Conservation (phyloP, 2,888 invertebrate species). For the Pteria penguin region DNA sequence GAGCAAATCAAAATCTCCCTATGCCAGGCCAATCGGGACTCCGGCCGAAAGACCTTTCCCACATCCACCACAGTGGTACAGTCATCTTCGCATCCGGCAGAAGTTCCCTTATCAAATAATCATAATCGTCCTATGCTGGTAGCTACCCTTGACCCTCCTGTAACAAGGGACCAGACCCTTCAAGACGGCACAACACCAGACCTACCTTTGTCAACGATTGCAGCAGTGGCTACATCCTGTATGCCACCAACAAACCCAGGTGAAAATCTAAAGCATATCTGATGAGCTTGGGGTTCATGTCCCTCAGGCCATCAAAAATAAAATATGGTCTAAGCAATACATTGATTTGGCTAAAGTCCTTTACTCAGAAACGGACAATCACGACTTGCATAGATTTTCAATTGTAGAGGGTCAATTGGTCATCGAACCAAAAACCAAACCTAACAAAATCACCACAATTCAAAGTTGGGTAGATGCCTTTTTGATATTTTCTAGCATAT, state of each 20-base stretch:
- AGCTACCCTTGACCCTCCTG: neutral
- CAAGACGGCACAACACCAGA: neutral
- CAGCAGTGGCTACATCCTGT: neutral
- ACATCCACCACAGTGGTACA: neutral
- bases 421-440: conserved; percentile 8
- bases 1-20: too few relatives aligned
- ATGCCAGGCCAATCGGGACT: neutral
- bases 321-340: neutral
- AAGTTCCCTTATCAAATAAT: neutral
- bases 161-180: neutral
- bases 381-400: neutral
- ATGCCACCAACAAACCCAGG: neutral
- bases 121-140: neutral
- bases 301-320: neutral
- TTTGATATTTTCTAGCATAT: neutral
- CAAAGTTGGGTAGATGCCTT: neutral
- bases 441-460: neutral
- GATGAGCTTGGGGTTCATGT: conserved; percentile 15
- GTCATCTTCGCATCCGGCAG: neutral
- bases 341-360: too few relatives aligned
- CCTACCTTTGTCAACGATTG: neutral
- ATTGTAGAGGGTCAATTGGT: conserved; percentile 4
- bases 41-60: neutral
- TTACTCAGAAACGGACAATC: neutral
- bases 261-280: too few relatives aligned